These are phyloP conservation scores for Tetranychus piercei DNA, from an alignment of 2,888 invertebrate species.

Conservation along the genomic window DNA sequence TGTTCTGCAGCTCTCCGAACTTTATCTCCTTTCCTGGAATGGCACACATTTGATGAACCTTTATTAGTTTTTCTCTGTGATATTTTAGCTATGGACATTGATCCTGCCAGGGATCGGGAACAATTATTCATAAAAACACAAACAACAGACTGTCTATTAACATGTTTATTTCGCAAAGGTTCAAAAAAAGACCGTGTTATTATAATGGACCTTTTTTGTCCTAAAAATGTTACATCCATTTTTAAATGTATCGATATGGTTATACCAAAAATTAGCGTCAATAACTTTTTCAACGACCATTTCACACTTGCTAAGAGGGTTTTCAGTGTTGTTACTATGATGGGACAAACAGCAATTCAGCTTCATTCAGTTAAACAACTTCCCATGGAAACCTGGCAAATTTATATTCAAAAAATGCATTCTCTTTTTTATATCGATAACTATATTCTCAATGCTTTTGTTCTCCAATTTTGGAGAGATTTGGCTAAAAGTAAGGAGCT, in stretches of 20 bases:
- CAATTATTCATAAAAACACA: not conserved
- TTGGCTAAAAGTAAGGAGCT: not conserved
- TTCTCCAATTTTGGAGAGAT: conserved; percentile 4
- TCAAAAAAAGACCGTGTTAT: conserved; percentile 59
- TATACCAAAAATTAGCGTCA: not conserved
- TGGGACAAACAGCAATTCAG: conserved; percentile 2
- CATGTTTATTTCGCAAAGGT: conserved; percentile 40
- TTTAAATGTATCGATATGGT: not conserved
- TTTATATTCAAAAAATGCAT: conserved; percentile 1
- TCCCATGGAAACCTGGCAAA: not conserved
- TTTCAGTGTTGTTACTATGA: conserved; percentile 1
- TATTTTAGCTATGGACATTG: not conserved
- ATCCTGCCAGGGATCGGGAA: not conserved
- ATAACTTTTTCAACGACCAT: not conserved
- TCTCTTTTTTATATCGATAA: not conserved
- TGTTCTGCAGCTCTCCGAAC: conserved; percentile 56
- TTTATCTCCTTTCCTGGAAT: conserved; percentile 71
- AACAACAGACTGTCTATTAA: conserved; percentile 45
- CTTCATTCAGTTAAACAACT: not conserved
- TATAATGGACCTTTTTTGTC: conserved; percentile 60
- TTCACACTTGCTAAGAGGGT: not conserved
- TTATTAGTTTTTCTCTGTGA: conserved; percentile 4
- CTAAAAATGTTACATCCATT: not conserved
- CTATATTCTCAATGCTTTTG: not conserved
- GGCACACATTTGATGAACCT: conserved; percentile 46